Evolutionary conservation across 2,797 vertebrate species (phyloP), one percentile per base, ranked within the genome.

Genomic region (Mus caroli): DNA sequence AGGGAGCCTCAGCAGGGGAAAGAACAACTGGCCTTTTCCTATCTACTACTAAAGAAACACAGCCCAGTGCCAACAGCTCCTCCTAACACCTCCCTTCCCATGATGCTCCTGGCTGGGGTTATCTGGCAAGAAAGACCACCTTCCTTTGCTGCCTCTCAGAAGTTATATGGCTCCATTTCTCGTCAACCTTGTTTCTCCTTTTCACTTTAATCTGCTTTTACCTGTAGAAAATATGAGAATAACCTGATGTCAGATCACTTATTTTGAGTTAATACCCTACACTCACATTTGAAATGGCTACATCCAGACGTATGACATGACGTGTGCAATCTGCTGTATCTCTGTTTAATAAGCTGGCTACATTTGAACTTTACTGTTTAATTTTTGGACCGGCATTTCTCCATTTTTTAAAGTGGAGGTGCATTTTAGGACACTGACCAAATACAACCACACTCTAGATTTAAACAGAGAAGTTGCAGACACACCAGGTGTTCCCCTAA

Each of bases 151-250:
- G 34, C 8, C 6, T 77, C 91, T 94, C 14, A 67, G 37, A 92
- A 91, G 37, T 91, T 67, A 87, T 3, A 8, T 34, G 80, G 31
- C 71, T 37, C 6, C 73, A 40, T 79, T 94, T 94, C 26, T 1
- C 83, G 46, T 12, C 56, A 34, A 19, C 15, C 31, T 91, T 88
- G 43, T 28, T 31, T 60, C 19, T 62, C 3, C 24, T 84, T 31
- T 94, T 89, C 50, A 67, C 64, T 90, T 92, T 82, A 78, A 73
- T 22, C 43, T 34, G 54, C 88, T 93, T 96, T 96, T 19, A 67
- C 4, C n/a, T 92, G 13, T 86, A 43, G 54, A 87, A 83, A 93
- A 64, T 88, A n/a, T 69, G 46, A 52, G 6, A 17, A 15, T 67
- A 71, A 31, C 58, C 46, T 91, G 62, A 93, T 67, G 50, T 64